Percentiles rank a stretch among this genome's conserved stretches.
These are phyloP conservation scores for Melieria omissa DNA, from an alignment of 2,888 invertebrate species.

Conservation along the genomic window DNA sequence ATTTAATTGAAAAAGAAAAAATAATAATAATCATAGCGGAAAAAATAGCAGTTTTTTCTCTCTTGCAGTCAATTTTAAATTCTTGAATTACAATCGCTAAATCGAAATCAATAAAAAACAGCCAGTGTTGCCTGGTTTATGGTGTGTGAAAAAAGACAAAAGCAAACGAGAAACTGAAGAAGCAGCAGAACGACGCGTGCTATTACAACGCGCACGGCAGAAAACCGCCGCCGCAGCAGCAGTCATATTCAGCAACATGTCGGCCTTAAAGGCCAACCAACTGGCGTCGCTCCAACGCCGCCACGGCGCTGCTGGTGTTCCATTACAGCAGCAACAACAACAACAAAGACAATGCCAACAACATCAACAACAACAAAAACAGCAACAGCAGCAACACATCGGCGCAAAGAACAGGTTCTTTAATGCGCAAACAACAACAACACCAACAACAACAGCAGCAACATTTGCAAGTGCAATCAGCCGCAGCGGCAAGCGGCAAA, in stretches of 20 bases:
- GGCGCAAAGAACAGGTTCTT: slow-evolving; percentile 29
- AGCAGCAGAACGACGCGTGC: slow-evolving; percentile 16
- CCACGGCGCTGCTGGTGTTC: slow-evolving; percentile 10
- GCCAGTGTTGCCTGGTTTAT: background rate
- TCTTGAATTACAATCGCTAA: no score
- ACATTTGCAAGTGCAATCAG: slow-evolving; percentile 16
- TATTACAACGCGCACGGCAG: slow-evolving; percentile 23
- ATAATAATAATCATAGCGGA: no score
- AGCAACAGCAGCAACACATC: slow-evolving; percentile 33
- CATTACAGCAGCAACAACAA: slow-evolving; percentile 33
- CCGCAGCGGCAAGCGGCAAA: slow-evolving; percentile 32
- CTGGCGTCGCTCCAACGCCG: slow-evolving; percentile 11
- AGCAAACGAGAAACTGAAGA: slow-evolving; percentile 18
- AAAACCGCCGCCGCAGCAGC: slow-evolving; percentile 14
- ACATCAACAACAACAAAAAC: slow-evolving; percentile 24
- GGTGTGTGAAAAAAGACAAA: slow-evolving; percentile 3
- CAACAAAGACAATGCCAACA: slow-evolving; percentile 37
- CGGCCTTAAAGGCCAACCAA: slow-evolving; percentile 62
- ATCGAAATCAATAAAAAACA: no score
- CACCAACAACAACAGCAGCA: slow-evolving; percentile 38
- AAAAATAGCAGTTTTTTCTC: no score
- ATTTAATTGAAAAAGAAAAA: no score
- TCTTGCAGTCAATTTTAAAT: no score
- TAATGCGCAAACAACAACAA: slow-evolving; percentile 1
- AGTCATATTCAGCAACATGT: slow-evolving; percentile 48